Percentiles rank a stretch among this genome's conserved stretches.
Evolutionary conservation across 2,888 invertebrate species (phyloP).

Genomic region (Drepanosiphum platanoidis): DNA sequence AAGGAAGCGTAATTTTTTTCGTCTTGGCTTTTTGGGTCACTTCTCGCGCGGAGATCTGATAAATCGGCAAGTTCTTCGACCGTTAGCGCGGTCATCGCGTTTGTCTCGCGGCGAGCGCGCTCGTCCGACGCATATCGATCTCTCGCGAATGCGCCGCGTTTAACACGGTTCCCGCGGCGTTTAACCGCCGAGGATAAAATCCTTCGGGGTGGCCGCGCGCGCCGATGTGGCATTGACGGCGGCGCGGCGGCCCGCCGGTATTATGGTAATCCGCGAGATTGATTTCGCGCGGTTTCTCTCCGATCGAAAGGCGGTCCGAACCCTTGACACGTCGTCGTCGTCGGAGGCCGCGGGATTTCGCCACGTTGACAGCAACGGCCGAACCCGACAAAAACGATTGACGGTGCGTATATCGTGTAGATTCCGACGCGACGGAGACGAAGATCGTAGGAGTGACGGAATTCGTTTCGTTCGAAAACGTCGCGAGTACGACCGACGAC

Average conservation of each 20-base stretch:
- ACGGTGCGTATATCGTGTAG: too few relatives aligned
- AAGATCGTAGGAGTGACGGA: too few relatives aligned
- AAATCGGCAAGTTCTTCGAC: too few relatives aligned
- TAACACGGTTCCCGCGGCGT: not conserved
- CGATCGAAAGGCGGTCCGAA: not conserved
- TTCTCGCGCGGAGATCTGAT: too few relatives aligned
- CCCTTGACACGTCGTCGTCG: too few relatives aligned
- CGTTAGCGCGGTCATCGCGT: too few relatives aligned
- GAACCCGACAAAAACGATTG: too few relatives aligned
- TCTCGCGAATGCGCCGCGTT: not conserved
- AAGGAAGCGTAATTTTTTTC: too few relatives aligned
- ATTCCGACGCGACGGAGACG: not conserved
- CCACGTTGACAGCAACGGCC: too few relatives aligned
- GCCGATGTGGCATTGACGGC: not conserved
- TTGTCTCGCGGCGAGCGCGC: not conserved
- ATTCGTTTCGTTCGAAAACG: too few relatives aligned
- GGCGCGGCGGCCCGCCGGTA: not conserved
- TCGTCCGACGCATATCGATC: not conserved
- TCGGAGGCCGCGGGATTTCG: not conserved
- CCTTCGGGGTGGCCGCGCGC: not conserved
- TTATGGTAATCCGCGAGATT: not conserved
- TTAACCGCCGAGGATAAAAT: not conserved
- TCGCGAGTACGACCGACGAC: too few relatives aligned
- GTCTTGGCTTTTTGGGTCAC: too few relatives aligned
- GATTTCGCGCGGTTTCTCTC: not conserved